Base-by-base conservation (phyloP, 2,797 vertebrate genomes). In the Crocidura indochinensis region DNA sequence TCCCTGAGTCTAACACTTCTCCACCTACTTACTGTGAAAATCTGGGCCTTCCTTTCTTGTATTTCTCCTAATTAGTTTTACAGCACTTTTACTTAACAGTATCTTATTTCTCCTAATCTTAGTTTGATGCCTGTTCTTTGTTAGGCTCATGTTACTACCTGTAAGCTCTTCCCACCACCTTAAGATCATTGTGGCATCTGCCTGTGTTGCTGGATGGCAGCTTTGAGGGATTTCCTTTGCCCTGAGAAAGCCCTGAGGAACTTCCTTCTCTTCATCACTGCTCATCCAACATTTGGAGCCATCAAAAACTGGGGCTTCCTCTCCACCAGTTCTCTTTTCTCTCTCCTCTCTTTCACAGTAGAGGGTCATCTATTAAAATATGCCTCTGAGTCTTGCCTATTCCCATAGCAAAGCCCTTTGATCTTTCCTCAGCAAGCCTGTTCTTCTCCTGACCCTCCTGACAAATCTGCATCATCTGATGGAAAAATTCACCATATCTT, bases 51-150 rank as follows among this genome's bases (percentile, higher is more conserved):
- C 47, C 67, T 94, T 62, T 88, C 24, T 22, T 46, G 2, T 65
- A 26, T 12, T 56, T 64, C 31, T 68, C 60, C 71, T 82, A 20
- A 65, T 84, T 60, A 49, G 51, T 78, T 81, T 84, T 53, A 74
- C 51, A 38, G 6, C 15, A 20, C 11, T 62, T 12, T 15, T 24
- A 65, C 47, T 38, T 51, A 68, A 53, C 31, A 78, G 1, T 62
- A 17, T 69, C 53, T 38, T 38, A 38, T 38, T 38, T 38, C 38
- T 38, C 38, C 38, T 38, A 38, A 38, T 38, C 38, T 38, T 38
- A 38, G 38, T 38, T 38, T 38, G 2, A 29, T 3, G 24, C 22
- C 17, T 56, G 31, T 15, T 51, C 7, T 75, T 11, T 27, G 22
- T 74, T 62, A 92, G 24, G 27, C 47, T 74, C 22, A 47, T 3